Conservation (phyloP, 2,888 invertebrate species). For the Epinotia demarniana region DNA sequence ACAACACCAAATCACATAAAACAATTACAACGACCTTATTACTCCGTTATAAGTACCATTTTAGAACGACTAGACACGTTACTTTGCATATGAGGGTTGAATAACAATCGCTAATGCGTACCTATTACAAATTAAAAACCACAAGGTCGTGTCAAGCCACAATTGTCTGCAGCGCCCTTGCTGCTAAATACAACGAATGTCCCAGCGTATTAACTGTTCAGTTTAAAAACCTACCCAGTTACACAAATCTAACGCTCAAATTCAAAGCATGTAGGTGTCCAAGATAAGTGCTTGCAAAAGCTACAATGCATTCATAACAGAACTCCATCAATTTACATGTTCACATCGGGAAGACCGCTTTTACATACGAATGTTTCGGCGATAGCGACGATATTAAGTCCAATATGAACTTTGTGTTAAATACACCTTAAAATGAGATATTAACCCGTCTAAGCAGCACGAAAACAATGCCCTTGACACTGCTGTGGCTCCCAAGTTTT, state of each 20-base stretch:
- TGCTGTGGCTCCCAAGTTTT: constrained; percentile 8
- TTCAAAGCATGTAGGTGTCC: not conserved
- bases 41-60: not conserved
- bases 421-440: constrained; percentile 9
- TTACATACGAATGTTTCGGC: constrained; percentile 3
- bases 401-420: constrained; percentile 22
- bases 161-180: constrained; percentile 42
- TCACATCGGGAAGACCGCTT: not conserved
- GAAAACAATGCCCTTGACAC: constrained; percentile 31
- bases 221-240: not conserved
- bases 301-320: not conserved
- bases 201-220: not conserved
- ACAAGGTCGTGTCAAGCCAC: constrained; percentile 40
- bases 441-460: constrained; percentile 32
- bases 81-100: constrained; percentile 18
- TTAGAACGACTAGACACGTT: not conserved
- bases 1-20: not conserved
- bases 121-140: constrained; percentile 39
- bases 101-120: constrained; percentile 36
- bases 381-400: constrained; percentile 1
- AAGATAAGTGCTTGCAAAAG: constrained; percentile 3
- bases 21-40: not conserved
- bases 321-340: constrained; percentile 11
- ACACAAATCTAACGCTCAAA: not conserved
- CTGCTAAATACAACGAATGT: constrained; percentile 21